phyloP scores from a whole-genome alignment of 2,113 vertebrate genomes.

The Neotragus pygmaeus region DNA sequence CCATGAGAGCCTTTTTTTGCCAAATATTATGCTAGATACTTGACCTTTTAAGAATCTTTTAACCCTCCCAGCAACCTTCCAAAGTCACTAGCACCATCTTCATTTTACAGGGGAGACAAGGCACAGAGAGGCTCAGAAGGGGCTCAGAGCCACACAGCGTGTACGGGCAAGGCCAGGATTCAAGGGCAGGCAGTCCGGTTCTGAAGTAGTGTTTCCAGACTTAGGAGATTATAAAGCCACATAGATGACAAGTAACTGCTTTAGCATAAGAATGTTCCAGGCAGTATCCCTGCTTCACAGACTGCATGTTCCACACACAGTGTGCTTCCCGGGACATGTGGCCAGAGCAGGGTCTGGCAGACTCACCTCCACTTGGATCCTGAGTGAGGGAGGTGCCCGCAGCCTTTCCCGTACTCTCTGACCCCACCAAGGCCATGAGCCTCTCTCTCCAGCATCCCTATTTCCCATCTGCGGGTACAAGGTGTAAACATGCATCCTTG shows the following conservation, averaged over 20 bases:
- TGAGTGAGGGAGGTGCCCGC: rapidly evolving
- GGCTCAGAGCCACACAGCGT: not conserved
- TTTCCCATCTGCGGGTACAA: not conserved
- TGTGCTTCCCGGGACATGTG: rapidly evolving
- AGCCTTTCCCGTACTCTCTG: not conserved
- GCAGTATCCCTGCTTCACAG: not conserved
- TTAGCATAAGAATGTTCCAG: not conserved
- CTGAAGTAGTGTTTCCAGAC: not conserved
- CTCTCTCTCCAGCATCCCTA: not conserved
- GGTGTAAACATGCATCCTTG: not conserved
- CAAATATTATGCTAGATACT: not conserved
- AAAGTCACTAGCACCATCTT: not conserved
- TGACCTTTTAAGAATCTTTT: not conserved
- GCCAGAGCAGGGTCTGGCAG: not conserved
- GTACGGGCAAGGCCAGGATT: not conserved
- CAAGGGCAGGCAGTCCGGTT: not conserved
- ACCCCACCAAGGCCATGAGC: rapidly evolving
- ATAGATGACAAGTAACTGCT: not conserved
- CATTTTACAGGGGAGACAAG: not conserved
- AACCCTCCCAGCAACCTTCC: not conserved
- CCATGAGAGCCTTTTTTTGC: not conserved
- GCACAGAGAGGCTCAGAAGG: not conserved
- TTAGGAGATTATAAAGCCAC: not conserved
- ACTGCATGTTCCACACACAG: not conserved
- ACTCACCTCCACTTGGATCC: rapidly evolving